Conservation (phyloP, 2,113 vertebrate species). For the Eira barbara region DNA sequence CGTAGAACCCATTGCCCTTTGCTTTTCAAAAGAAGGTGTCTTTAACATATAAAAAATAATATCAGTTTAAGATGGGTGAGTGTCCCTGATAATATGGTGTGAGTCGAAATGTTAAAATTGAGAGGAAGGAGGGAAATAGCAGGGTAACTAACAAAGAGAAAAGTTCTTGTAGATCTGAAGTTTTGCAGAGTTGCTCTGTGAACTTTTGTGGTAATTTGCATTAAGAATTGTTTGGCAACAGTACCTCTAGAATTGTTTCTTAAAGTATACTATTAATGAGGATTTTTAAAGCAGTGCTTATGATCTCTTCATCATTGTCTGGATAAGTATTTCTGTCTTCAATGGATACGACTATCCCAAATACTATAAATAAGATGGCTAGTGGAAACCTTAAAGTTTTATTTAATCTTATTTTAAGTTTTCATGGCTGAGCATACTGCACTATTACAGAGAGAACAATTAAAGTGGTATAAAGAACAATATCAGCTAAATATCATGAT, state of each 20-base stretch:
- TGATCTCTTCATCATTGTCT: conserved; percentile 16
- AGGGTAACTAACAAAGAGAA: background rate
- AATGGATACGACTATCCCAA: background rate
- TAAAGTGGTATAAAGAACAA: conserved; percentile 5
- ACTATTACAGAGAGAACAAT: background rate
- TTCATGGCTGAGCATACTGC: background rate
- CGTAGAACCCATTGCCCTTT: background rate
- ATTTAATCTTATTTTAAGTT: conserved; percentile 35
- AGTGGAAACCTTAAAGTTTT: background rate
- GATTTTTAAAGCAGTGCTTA: background rate
- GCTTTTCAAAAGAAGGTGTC: conserved; percentile 15
- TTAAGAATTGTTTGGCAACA: conserved; percentile 29
- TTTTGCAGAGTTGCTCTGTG: background rate
- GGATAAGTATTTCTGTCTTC: conserved; percentile 29
- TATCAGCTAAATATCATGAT: background rate
- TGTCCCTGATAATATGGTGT: conserved; percentile 11
- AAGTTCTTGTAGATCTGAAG: background rate
- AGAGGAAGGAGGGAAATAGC: background rate
- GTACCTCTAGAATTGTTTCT: background rate
- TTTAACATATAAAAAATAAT: conserved; percentile 14
- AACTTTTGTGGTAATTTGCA: conserved; percentile 21
- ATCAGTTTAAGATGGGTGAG: background rate
- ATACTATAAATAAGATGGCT: background rate
- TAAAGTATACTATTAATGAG: background rate
- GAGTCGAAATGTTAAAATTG: background rate